Percentiles rank a stretch among this genome's conserved stretches.
These are phyloP conservation scores for Valencia hispanica DNA, from an alignment of 2,797 vertebrate species.

Conservation along the genomic window DNA sequence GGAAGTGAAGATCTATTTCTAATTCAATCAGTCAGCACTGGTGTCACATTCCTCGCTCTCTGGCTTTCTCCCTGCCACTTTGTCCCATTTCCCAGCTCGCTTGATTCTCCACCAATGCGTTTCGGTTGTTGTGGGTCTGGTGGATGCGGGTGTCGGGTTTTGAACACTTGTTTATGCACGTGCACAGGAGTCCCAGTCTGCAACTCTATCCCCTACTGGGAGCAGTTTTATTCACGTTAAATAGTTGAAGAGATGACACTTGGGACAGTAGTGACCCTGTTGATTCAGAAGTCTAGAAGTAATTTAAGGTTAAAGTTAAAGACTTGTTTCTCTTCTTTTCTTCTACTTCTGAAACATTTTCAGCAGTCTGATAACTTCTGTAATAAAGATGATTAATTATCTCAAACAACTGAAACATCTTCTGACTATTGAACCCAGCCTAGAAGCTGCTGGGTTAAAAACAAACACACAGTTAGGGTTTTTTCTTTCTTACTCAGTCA, in stretches of 20 bases:
- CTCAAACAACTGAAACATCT: not conserved
- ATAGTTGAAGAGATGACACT: slow-evolving; percentile 7
- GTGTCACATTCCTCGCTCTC: slow-evolving; percentile 64
- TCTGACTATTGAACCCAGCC: not conserved
- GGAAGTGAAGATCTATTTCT: slow-evolving; percentile 71
- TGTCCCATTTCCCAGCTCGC: slow-evolving; percentile 23
- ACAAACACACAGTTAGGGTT: not conserved
- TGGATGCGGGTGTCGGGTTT: slow-evolving; percentile 26
- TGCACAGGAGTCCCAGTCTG: not conserved
- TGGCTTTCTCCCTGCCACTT: slow-evolving; percentile 30
- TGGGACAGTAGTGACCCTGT: slow-evolving; percentile 20
- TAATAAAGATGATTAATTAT: not conserved
- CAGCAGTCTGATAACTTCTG: not conserved
- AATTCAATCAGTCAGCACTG: slow-evolving; percentile 75
- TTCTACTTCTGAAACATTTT: not conserved
- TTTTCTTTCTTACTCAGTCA: not conserved
- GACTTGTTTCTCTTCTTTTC: not conserved
- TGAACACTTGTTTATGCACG: slow-evolving; percentile 18
- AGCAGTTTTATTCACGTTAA: slow-evolving; percentile 7
- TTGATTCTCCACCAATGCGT: slow-evolving; percentile 46
- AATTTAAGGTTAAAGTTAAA: slow-evolving; percentile 7
- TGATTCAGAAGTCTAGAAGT: slow-evolving; percentile 6
- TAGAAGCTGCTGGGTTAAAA: not conserved
- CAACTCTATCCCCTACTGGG: not conserved
- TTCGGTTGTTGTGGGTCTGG: slow-evolving; percentile 29